Evolutionary conservation across 2,113 vertebrate species (phyloP).

Genomic region (Parotia lawesii): DNA sequence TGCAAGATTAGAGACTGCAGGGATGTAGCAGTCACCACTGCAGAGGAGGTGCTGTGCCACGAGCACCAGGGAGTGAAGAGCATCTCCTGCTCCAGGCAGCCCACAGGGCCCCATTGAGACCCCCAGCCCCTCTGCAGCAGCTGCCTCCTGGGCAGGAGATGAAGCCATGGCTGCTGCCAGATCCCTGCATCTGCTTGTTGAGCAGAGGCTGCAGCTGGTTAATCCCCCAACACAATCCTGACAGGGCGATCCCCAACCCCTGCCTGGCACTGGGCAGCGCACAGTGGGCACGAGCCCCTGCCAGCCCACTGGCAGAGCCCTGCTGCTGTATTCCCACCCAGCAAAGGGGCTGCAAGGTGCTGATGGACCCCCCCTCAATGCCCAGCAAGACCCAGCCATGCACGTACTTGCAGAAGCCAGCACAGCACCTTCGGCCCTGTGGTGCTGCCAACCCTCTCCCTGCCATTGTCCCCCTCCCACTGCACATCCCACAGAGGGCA

Average conservation of each 20-base stretch:
- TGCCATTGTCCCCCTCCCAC: rapidly evolving
- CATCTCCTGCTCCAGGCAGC: background rate
- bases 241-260: background rate
- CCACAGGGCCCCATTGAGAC: background rate
- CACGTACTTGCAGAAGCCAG: rapidly evolving
- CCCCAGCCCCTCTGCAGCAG: background rate
- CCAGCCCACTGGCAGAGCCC: background rate
- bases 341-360: background rate
- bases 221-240: background rate
- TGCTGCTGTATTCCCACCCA: background rate
- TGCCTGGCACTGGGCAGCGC: rapidly evolving
- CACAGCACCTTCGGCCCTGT: background rate
- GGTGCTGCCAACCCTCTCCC: background rate
- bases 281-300: background rate
- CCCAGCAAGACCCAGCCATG: rapidly evolving
- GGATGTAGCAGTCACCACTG: background rate
- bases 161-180: background rate
- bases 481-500: background rate
- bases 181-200: background rate
- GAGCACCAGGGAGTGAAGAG: background rate
- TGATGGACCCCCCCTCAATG: rapidly evolving
- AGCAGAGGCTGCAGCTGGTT: background rate
- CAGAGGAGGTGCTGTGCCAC: rapidly evolving
- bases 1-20: background rate
- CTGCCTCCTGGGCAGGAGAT: background rate